A percentile compares a stretch with the other conserved stretches of the same genome.
Evolutionary conservation across 2,888 invertebrate genomes (phyloP).

Genomic region (Imbricaverruca yamaguchii): DNA sequence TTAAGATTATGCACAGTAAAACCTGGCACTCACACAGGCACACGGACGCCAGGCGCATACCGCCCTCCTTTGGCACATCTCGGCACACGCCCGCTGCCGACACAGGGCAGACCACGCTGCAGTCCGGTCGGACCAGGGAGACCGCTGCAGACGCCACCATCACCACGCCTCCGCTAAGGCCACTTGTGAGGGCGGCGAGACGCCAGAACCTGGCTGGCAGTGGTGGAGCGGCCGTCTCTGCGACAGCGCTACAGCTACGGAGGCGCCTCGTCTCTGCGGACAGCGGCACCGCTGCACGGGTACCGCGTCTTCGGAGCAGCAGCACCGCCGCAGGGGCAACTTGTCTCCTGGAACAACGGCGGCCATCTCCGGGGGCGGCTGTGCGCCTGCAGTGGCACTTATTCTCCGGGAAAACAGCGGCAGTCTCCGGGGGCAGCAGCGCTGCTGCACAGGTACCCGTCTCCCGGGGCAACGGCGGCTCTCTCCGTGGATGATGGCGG

Average conservation of each 20-base stretch:
- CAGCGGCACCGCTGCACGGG: too few relatives aligned
- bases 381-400: too few relatives aligned
- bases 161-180: background rate
- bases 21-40: background rate
- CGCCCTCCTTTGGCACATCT: background rate
- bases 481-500: too few relatives aligned
- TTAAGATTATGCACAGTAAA: conserved; percentile 10
- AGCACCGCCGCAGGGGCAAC: too few relatives aligned
- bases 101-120: background rate
- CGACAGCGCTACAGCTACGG: background rate
- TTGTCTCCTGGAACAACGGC: too few relatives aligned
- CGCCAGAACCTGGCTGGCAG: background rate
- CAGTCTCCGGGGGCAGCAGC: too few relatives aligned
- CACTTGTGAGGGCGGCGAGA: background rate
- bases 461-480: too few relatives aligned
- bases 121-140: background rate
- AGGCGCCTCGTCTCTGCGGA: too few relatives aligned
- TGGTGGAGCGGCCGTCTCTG: background rate
- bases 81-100: background rate
- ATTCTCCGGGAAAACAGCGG: too few relatives aligned
- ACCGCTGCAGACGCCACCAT: background rate
- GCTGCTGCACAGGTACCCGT: too few relatives aligned
- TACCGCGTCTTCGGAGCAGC: too few relatives aligned
- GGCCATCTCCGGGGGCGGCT: too few relatives aligned
- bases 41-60: background rate